These are phyloP conservation scores for Agonopterix alstromeriana DNA, from an alignment of 2,888 invertebrate species.

Conservation along the genomic window DNA sequence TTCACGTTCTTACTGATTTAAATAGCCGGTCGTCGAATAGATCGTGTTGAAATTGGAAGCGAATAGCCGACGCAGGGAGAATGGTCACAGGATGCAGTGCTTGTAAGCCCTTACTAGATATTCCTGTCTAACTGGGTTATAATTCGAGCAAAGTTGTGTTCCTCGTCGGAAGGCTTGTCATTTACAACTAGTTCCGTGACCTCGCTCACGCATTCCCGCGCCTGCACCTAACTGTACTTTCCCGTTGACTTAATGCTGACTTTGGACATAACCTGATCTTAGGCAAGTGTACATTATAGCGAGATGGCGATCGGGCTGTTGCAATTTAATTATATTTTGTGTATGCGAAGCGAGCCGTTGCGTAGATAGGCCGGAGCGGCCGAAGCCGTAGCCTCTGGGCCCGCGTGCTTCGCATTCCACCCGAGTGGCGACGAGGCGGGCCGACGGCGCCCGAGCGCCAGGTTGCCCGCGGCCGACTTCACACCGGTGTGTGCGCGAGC, in stretches of 20 bases:
- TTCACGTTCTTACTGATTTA: too few species aligned
- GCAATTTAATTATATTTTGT: constrained; percentile 75
- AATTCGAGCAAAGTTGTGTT: constrained; percentile 53
- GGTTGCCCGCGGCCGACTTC: constrained; percentile 66
- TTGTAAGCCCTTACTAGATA: constrained; percentile 9
- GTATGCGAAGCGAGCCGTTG: constrained; percentile 56
- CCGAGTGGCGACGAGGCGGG: constrained; percentile 45
- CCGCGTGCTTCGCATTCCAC: constrained; percentile 67
- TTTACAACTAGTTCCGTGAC: constrained; percentile 77
- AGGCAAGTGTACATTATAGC: constrained; percentile 68
- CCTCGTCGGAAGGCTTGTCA: constrained; percentile 69
- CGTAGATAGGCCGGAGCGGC: constrained; percentile 43
- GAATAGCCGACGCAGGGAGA: too few species aligned
- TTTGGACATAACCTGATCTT: constrained; percentile 74
- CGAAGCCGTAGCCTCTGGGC: constrained; percentile 46
- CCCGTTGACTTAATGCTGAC: constrained; percentile 73
- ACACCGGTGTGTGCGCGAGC: constrained; percentile 73
- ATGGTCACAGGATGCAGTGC: background rate
- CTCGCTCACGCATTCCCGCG: constrained; percentile 77
- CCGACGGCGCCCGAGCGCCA: constrained; percentile 42
- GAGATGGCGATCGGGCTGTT: constrained; percentile 62
- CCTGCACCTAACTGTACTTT: constrained; percentile 76
- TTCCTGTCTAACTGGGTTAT: constrained; percentile 29
- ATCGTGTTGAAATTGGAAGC: too few species aligned
- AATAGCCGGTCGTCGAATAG: too few species aligned